These are phyloP conservation scores for Stigmatopora nigra DNA, from an alignment of 2,113 vertebrate species.

Conservation along the genomic window DNA sequence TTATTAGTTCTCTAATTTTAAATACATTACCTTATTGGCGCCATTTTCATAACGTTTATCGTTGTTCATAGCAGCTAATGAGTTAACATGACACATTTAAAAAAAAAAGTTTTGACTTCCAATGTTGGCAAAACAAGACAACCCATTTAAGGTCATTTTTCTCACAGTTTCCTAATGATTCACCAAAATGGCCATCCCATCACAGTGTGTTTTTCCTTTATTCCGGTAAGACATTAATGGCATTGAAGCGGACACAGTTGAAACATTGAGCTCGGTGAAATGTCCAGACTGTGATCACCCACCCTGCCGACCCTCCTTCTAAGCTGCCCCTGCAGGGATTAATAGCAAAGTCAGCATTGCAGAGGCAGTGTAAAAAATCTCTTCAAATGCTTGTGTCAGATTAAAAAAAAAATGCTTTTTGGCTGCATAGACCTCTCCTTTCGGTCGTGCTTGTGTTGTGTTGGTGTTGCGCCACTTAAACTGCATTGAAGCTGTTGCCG, in stretches of 20 bases:
- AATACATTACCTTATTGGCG: too few species aligned
- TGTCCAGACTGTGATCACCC: conserved; percentile 17
- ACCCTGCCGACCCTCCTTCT: conserved; percentile 31
- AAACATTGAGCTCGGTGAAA: conserved; percentile 36
- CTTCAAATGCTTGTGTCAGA: conserved; percentile 5
- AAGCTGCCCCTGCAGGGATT: conserved; percentile 48
- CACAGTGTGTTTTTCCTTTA: conserved; percentile 46
- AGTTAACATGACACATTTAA: too few species aligned
- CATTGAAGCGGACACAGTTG: conserved; percentile 35
- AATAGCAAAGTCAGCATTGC: conserved; percentile 45
- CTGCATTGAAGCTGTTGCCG: not conserved
- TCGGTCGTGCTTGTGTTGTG: not conserved
- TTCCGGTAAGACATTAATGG: conserved; percentile 56
- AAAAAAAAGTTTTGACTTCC: too few species aligned
- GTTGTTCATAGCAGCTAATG: too few species aligned
- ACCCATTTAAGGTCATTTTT: not conserved
- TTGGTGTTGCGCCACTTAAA: not conserved
- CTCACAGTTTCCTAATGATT: not conserved
- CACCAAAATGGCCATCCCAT: conserved; percentile 12
- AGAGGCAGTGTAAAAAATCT: conserved; percentile 33
- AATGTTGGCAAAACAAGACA: too few species aligned
- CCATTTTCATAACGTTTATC: too few species aligned
- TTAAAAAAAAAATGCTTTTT: not conserved
- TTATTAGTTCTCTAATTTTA: too few species aligned
- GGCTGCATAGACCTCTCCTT: not conserved